Evolutionary conservation across 2,797 vertebrate species (phyloP), one percentile per base, ranked within the genome.

Genomic region (Dromococcyx pavoninus): DNA sequence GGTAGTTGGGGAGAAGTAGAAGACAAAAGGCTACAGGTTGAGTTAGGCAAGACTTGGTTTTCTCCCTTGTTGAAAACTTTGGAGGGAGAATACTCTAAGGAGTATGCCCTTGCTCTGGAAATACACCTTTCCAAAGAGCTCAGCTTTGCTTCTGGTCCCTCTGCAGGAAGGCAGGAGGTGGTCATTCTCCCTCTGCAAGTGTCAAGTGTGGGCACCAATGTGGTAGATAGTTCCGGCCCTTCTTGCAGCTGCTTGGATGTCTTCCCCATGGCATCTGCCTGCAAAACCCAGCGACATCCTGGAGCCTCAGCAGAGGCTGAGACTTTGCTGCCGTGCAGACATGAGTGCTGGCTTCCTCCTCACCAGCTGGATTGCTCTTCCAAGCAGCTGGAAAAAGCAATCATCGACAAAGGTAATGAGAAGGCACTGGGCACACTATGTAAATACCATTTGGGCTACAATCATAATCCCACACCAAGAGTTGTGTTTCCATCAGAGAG

Each of bases 401-500:
- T 64, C 5, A n/a, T 35, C 72, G 65, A 73, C 80, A 89, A 54
- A 92, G 5, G 9, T 88, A 93, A 96, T 44, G 67, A 87, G 22
- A 27, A 41, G 48, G 91, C 5, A 11, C 37, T 17, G 5, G 65
- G 65, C 27, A 2, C 33, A 12, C 79, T 73, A 16, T 88, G 77
- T 76, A 94, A 96, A 95, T 84, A 80, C 10, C 14, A 9, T 77
- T 72, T 74, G 83, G 93, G 86, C 87, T 70, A 51, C 66, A 33
- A 69, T 51, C 24, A 48, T 89, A 80, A 95, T 84, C 94, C 80
- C 33, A 22, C 9, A 50, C 46, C 33, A 15, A 44, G 51, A 79
- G 81, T 65, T 2, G 1, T 1, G 0, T 96, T 95, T 96, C 88
- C 88, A 64, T 94, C 91, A 94, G 83, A 86, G 71, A 94, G n/a